Conservation (phyloP, 2,797 vertebrate genomes). For the Odontamblyopus rebecca region DNA sequence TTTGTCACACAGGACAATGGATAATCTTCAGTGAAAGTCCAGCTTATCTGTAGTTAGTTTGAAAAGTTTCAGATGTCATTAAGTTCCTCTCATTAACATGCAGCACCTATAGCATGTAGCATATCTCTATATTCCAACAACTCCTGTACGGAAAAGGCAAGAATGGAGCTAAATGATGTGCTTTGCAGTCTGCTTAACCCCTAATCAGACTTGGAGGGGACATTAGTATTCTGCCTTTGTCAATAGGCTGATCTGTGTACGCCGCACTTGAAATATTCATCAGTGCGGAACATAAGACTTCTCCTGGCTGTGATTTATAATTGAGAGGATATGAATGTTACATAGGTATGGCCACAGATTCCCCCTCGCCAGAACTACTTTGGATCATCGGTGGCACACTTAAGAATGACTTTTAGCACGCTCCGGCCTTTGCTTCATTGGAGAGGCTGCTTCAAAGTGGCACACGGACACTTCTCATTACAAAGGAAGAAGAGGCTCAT, state of each 20-base stretch:
- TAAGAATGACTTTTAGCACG: slow-evolving; percentile 69
- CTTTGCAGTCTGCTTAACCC: slow-evolving; percentile 81
- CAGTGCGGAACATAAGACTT: slow-evolving; percentile 73
- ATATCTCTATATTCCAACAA: slow-evolving; percentile 56
- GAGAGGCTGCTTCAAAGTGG: slow-evolving; percentile 54
- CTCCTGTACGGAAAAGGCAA: slow-evolving; percentile 71
- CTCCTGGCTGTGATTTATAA: slow-evolving; percentile 81
- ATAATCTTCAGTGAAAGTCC: slow-evolving; percentile 29
- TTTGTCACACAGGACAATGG: slow-evolving; percentile 53
- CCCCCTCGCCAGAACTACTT: slow-evolving; percentile 61
- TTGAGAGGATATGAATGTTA: slow-evolving; percentile 85
- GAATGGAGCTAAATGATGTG: slow-evolving; percentile 81
- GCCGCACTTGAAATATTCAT: slow-evolving; percentile 83
- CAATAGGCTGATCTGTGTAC: slow-evolving; percentile 84
- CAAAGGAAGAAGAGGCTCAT: slow-evolving; percentile 13
- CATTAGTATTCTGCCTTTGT: slow-evolving; percentile 84
- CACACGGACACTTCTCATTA: slow-evolving; percentile 26
- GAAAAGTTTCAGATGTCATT: slow-evolving; percentile 37
- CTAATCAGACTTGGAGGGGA: slow-evolving; percentile 77
- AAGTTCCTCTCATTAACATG: slow-evolving; percentile 55
- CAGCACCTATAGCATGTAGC: slow-evolving; percentile 6
- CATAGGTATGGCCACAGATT: slow-evolving; percentile 73
- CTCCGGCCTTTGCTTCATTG: slow-evolving; percentile 44
- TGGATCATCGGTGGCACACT: slow-evolving; percentile 67
- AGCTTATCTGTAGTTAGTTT: neutral